phyloP scores from a whole-genome alignment of 2,888 invertebrate genomes.

The Drosophila eohydei region DNA sequence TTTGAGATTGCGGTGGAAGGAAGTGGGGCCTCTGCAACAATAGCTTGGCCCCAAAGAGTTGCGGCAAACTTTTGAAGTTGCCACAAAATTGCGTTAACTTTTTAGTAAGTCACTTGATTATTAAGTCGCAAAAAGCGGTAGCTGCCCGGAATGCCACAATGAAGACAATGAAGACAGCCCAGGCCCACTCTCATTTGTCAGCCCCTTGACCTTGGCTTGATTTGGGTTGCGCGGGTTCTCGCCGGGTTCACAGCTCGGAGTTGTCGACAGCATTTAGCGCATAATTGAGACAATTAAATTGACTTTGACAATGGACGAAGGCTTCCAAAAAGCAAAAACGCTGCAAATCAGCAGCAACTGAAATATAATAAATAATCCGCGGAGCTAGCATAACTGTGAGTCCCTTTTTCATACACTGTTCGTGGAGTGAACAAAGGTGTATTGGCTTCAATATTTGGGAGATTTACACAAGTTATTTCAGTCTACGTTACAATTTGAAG shows the following conservation, averaged over 20 bases:
- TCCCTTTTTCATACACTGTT: not conserved
- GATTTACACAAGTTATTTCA: not conserved
- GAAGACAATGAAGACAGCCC: constrained; percentile 29
- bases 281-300: constrained; percentile 80
- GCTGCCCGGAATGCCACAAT: constrained; percentile 56
- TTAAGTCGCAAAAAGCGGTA: constrained; percentile 36
- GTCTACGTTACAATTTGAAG: no score
- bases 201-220: constrained; percentile 61
- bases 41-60: constrained; percentile 52
- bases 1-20: not conserved
- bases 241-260: constrained; percentile 36
- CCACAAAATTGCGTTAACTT: constrained; percentile 77
- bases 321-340: constrained; percentile 34
- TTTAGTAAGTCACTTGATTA: constrained; percentile 77
- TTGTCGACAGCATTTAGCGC: constrained; percentile 67
- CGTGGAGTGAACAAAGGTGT: not conserved
- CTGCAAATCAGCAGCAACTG: constrained; percentile 63
- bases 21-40: not conserved
- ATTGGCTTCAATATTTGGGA: not conserved
- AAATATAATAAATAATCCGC: constrained; percentile 69
- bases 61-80: constrained; percentile 72
- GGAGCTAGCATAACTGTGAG: constrained; percentile 1
- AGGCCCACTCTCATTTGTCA: constrained; percentile 9
- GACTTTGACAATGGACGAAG: constrained; percentile 70
- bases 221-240: constrained; percentile 54